Base-by-base conservation (phyloP, 2,113 vertebrate species). In the Psilopogon haemacephalus region DNA sequence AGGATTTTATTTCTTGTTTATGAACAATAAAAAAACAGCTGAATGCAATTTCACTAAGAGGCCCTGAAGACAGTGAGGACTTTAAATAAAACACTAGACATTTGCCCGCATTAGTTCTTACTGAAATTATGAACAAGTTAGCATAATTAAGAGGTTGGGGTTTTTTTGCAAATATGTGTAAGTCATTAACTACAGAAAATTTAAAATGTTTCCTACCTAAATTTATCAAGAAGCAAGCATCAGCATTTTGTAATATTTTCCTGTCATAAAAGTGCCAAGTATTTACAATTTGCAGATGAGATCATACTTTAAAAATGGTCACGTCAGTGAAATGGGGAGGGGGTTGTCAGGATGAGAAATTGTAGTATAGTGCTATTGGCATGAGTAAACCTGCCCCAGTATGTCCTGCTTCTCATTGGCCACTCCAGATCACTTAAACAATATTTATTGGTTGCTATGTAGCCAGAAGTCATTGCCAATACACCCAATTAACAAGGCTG, bases 361-460 rank as follows among this genome's bases (percentile, higher is more conserved):
- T 95, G 48, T 88, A 77, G 38, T 17, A 63, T 11, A 6, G 89
- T 55, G 18, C 79, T 87, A 21, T 67, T 60, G 94, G n/a, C 37
- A 56, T 76, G 84, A 95, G 38, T 37, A 89, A 86, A 89, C 56
- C 60, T 60, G 84, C 76, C 27, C 20, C 55, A 52, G 8, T 19
- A 58, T 76, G 35, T 76, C 83, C 60, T 12, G 7, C 28, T 74
- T 80, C 92, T 88, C 82, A 62, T 55, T 89, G 93, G 95, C 81
- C 94, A 84, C 95, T 87, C 23, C 0, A 10, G 15, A 69, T 59
- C 48, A 27, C 35, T 86, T 78, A 40, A 89, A 97, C 91, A 98
- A 97, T 97, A 97, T 98, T 98, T 98, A 90, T 75, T 60, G 85
- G 97, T 98, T 98, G 96, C 97, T 97, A 97, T 90, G 97, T 56